Evolutionary conservation across 2,888 invertebrate species (phyloP).

Genomic region (Exephanes ischioxanthus): DNA sequence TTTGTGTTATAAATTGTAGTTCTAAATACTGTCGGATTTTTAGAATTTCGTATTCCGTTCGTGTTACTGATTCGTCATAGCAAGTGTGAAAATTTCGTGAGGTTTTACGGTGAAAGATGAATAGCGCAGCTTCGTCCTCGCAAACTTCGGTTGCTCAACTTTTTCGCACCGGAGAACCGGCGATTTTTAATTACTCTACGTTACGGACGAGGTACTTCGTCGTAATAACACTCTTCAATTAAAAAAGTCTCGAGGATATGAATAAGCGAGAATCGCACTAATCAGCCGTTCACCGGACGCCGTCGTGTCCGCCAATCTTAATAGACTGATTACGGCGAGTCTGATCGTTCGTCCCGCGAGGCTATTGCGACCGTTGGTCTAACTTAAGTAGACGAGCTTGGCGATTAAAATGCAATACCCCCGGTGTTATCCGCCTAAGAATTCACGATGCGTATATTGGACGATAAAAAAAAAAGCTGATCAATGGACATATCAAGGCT

Average conservation of each 20-base stretch:
- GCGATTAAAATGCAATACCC: conserved; percentile 24
- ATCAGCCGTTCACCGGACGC: conserved; percentile 26
- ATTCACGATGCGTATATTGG: conserved; percentile 11
- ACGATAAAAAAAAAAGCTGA: conserved; percentile 50
- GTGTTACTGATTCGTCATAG: too few species aligned
- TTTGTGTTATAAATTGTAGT: too few species aligned
- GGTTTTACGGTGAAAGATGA: neutral
- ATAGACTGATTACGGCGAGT: conserved; percentile 16
- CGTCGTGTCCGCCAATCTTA: conserved; percentile 25
- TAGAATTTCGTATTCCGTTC: too few species aligned
- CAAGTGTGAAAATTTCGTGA: too few species aligned
- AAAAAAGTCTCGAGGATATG: conserved; percentile 25
- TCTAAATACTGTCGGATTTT: too few species aligned
- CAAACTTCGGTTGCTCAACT: neutral
- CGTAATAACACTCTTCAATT: conserved; percentile 11
- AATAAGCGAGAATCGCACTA: conserved; percentile 38
- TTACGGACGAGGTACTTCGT: neutral
- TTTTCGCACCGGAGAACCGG: neutral
- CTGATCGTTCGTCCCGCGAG: conserved; percentile 3
- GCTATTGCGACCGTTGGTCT: neutral
- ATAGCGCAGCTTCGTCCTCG: neutral
- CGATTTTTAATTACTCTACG: neutral
- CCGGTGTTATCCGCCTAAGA: conserved; percentile 20
- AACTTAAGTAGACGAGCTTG: neutral
- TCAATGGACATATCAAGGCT: conserved; percentile 6